A percentile compares a stretch with the other conserved stretches of the same genome.
phyloP scores from a whole-genome alignment of 2,888 invertebrate species.

The Synanthedon tipuliformis region DNA sequence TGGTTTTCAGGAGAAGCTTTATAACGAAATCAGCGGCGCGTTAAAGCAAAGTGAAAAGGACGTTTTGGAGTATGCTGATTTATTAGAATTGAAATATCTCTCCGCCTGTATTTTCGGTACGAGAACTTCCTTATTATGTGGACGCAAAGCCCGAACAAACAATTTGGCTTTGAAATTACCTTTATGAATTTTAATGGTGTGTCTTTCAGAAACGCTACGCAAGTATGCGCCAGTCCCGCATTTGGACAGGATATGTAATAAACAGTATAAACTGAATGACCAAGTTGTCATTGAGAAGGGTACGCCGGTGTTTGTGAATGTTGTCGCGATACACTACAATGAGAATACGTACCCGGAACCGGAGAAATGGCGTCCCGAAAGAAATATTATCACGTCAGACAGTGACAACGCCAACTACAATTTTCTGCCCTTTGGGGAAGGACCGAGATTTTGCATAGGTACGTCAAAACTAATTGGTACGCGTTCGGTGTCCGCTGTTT shows the following conservation, averaged over 20 bases:
- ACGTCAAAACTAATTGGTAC: not conserved
- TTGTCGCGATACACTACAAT: slow-evolving; percentile 35
- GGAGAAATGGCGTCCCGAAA: slow-evolving; percentile 37
- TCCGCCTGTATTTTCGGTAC: slow-evolving; percentile 26
- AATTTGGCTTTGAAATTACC: not conserved
- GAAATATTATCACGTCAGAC: slow-evolving; percentile 25
- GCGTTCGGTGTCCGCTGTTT: no score
- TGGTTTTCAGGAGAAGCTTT: slow-evolving; percentile 34
- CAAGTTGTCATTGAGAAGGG: slow-evolving; percentile 32
- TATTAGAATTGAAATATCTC: slow-evolving; percentile 39
- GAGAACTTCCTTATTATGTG: not conserved
- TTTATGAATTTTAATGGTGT: not conserved
- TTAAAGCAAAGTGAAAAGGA: slow-evolving; percentile 27
- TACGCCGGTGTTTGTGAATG: slow-evolving; percentile 38
- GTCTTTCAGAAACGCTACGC: slow-evolving; percentile 39
- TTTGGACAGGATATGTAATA: slow-evolving; percentile 35
- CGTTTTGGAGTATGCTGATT: slow-evolving; percentile 40
- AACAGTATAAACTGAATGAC: slow-evolving; percentile 30
- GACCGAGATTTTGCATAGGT: slow-evolving; percentile 38
- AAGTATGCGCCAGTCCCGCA: slow-evolving; percentile 34
- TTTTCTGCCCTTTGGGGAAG: slow-evolving; percentile 48
- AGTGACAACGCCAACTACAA: slow-evolving; percentile 35
- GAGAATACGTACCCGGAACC: slow-evolving; percentile 36
- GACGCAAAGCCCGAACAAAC: not conserved
- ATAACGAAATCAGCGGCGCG: slow-evolving; percentile 32